Evolutionary conservation across 1,140 invertebrate species (phyloP).

Genomic region (Lasioglossum baleicum): DNA sequence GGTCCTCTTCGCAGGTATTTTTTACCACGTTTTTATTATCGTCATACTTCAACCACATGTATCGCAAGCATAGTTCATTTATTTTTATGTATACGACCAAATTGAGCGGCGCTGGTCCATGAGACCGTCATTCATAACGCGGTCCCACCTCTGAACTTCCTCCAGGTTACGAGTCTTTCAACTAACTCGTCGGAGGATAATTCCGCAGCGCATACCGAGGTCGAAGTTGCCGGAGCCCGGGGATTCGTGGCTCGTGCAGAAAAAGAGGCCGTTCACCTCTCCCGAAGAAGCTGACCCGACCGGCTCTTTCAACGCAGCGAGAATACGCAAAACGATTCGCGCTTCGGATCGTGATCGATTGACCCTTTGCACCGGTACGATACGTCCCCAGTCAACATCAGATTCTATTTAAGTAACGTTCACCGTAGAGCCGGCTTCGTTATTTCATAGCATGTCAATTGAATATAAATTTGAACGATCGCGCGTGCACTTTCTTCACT

Average conservation of each 20-base stretch:
- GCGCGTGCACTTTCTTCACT: no score
- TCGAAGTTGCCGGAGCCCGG: conserved; percentile 40
- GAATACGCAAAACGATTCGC: conserved; percentile 7
- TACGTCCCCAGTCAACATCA: background rate
- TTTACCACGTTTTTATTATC: no score
- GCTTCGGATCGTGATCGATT: conserved; percentile 9
- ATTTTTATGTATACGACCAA: no score
- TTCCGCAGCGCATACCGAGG: conserved; percentile 46
- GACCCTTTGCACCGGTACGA: background rate
- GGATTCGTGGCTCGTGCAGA: conserved; percentile 32
- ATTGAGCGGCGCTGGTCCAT: no score
- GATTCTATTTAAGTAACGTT: background rate
- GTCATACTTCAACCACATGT: no score
- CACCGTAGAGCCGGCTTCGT: no score
- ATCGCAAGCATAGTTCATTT: no score
- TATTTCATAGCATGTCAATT: no score
- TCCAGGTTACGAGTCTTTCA: conserved; percentile 47
- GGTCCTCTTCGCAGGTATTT: no score
- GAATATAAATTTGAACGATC: no score
- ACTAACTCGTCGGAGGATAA: conserved; percentile 33
- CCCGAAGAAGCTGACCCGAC: conserved; percentile 4
- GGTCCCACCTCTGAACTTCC: conserved; percentile 41
- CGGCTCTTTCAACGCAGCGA: background rate
- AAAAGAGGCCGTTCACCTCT: conserved; percentile 43
- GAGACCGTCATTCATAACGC: background rate